phyloP scores from a whole-genome alignment of 2,113 vertebrate species.

The Melanostigma gelatinosum region DNA sequence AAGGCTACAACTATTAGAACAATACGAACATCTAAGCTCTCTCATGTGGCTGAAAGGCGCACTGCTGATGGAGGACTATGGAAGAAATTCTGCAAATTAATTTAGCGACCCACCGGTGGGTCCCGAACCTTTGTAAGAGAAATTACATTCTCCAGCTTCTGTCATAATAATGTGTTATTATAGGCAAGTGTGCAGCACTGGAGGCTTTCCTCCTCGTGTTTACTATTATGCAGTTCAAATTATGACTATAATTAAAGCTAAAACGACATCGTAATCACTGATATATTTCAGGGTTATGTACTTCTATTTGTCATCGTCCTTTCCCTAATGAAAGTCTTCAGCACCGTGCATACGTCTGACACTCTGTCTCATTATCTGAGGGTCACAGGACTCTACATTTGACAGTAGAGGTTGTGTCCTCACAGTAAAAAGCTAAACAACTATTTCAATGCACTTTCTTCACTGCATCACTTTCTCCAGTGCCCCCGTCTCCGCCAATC shows the following conservation, averaged over 20 bases:
- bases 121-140: too few relatives aligned
- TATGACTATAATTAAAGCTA: not conserved
- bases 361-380: conserved; percentile 55
- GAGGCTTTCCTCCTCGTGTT: not conserved
- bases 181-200: not conserved
- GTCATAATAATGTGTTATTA: not conserved
- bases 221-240: not conserved
- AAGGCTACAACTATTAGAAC: too few relatives aligned
- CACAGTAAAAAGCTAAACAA: conserved; percentile 22
- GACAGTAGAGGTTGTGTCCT: conserved; percentile 67
- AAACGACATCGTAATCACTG: not conserved
- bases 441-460: conserved; percentile 4
- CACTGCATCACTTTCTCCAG: conserved; percentile 8
- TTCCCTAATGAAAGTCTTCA: conserved; percentile 42
- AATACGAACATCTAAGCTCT: too few relatives aligned
- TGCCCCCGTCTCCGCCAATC: conserved; percentile 14
- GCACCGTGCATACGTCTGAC: conserved; percentile 42
- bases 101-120: too few relatives aligned
- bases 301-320: conserved; percentile 30
- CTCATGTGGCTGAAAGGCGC: too few relatives aligned
- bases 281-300: conserved; percentile 18
- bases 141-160: not conserved
- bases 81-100: too few relatives aligned
- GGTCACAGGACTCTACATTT: conserved; percentile 21
- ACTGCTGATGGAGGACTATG: too few relatives aligned